Percentiles rank a stretch among this genome's conserved stretches.
Conservation (phyloP, 2,888 invertebrate species). For the Encarsia formosa region DNA sequence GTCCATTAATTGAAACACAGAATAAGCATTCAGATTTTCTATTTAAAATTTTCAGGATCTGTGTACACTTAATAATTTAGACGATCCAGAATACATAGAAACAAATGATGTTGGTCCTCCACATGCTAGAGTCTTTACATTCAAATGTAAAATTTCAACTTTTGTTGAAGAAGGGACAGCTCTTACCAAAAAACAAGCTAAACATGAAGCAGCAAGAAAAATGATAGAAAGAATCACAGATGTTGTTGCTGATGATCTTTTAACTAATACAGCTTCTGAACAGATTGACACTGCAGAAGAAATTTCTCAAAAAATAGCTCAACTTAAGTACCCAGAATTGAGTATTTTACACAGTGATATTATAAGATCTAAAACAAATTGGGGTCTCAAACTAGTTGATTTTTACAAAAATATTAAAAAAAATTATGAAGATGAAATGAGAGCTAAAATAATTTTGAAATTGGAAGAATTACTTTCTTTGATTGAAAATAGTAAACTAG, state of each 20-base stretch:
- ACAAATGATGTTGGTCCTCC: slow-evolving; percentile 65
- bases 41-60: slow-evolving; percentile 36
- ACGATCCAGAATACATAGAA: slow-evolving; percentile 55
- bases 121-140: slow-evolving; percentile 62
- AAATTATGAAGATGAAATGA: slow-evolving; percentile 25
- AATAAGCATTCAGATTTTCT: too few relatives aligned
- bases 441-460: slow-evolving; percentile 26
- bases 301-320: slow-evolving; percentile 19
- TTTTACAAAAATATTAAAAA: slow-evolving; percentile 36
- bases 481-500: background rate
- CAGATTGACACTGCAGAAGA: slow-evolving; percentile 11
- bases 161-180: slow-evolving; percentile 57
- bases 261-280: slow-evolving; percentile 2
- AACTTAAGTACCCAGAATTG: slow-evolving; percentile 25
- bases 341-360: slow-evolving; percentile 14
- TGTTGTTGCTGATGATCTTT: slow-evolving; percentile 31
- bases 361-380: slow-evolving; percentile 32
- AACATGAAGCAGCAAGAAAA: slow-evolving; percentile 59
- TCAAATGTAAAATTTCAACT: slow-evolving; percentile 56
- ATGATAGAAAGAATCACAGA: slow-evolving; percentile 40
- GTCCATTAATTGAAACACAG: too few relatives aligned
- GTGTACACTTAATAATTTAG: slow-evolving; percentile 51
- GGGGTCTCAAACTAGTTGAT: slow-evolving; percentile 41
- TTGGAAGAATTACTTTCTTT: slow-evolving; percentile 15
- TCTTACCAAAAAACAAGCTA: slow-evolving; percentile 64